These are phyloP conservation scores for Zaprionus nigranus DNA, from an alignment of 1,140 invertebrate species.

Conservation along the genomic window DNA sequence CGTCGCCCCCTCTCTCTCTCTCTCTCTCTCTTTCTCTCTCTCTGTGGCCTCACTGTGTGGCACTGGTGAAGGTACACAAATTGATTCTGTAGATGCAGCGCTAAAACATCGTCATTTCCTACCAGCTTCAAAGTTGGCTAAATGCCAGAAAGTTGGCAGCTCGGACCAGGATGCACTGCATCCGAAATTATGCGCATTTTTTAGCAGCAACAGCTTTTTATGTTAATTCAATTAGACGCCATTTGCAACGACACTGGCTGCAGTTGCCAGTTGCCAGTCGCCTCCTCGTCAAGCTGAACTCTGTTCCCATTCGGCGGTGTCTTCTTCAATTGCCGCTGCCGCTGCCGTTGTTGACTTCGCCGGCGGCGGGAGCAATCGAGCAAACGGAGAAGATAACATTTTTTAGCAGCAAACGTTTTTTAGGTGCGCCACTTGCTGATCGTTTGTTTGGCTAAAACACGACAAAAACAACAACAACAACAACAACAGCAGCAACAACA, in stretches of 20 bases:
- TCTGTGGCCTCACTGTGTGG: background rate
- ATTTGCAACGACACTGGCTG: constrained; percentile 33
- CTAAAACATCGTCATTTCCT: constrained; percentile 49
- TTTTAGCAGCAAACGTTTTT: constrained; percentile 66
- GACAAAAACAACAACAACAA: constrained; percentile 47
- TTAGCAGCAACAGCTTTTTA: constrained; percentile 67
- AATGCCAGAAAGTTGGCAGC: constrained; percentile 50
- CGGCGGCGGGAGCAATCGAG: constrained; percentile 28
- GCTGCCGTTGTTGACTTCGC: constrained; percentile 18
- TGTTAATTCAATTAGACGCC: constrained; percentile 75
- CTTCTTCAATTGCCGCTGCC: constrained; percentile 11
- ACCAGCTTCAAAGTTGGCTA: constrained; percentile 33
- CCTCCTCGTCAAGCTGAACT: constrained; percentile 37
- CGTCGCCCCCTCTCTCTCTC: background rate
- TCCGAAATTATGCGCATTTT: constrained; percentile 66
- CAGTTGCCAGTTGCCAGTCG: constrained; percentile 47
- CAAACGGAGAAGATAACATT: constrained; percentile 36
- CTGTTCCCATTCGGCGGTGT: constrained; percentile 31
- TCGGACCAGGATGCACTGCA: constrained; percentile 67
- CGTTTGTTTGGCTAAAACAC: constrained; percentile 71
- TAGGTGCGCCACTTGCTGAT: constrained; percentile 79
- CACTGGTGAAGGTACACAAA: constrained; percentile 1
- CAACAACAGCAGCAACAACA: constrained; percentile 25
- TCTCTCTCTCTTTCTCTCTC: background rate
- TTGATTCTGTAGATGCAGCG: constrained; percentile 44